phyloP scores from a whole-genome alignment of 2,113 vertebrate genomes.

The Syrmaticus mikado region DNA sequence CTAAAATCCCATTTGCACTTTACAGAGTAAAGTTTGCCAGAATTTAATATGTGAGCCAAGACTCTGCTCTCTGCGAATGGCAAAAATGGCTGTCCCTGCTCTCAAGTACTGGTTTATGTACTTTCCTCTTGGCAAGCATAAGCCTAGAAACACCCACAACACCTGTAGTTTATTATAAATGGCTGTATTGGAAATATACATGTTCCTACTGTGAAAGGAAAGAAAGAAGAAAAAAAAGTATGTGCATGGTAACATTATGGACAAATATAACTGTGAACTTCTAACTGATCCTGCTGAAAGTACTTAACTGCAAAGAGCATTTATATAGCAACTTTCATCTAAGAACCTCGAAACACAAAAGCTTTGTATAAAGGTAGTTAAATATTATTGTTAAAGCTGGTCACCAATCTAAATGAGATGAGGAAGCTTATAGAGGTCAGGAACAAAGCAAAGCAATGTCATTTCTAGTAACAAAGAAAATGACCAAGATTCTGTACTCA shows the following conservation, averaged over 20 bases:
- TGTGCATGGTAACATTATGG: not conserved
- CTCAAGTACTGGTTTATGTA: constrained; percentile 59
- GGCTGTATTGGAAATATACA: not conserved
- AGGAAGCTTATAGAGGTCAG: not conserved
- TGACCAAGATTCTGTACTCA: not conserved
- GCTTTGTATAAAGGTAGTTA: not conserved
- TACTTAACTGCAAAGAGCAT: not conserved
- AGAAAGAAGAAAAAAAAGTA: not conserved
- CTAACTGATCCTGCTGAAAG: not conserved
- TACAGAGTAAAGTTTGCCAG: constrained; percentile 70
- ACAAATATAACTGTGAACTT: not conserved
- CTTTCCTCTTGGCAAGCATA: constrained; percentile 59
- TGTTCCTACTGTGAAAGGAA: not conserved
- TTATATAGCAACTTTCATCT: not conserved
- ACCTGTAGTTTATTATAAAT: constrained; percentile 68
- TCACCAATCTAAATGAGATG: not conserved
- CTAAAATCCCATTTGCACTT: constrained; percentile 72
- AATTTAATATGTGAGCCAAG: constrained; percentile 51
- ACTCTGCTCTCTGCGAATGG: constrained; percentile 63
- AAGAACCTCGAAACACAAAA: not conserved
- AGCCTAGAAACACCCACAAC: constrained; percentile 49
- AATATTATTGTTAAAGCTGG: not conserved
- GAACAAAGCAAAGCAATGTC: constrained; percentile 4
- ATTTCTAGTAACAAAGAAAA: not conserved
- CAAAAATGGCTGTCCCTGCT: constrained; percentile 62